Evolutionary conservation across 2,888 invertebrate species (phyloP), one percentile per base, ranked within the genome.

Genomic region (Hydraecia micacea): DNA sequence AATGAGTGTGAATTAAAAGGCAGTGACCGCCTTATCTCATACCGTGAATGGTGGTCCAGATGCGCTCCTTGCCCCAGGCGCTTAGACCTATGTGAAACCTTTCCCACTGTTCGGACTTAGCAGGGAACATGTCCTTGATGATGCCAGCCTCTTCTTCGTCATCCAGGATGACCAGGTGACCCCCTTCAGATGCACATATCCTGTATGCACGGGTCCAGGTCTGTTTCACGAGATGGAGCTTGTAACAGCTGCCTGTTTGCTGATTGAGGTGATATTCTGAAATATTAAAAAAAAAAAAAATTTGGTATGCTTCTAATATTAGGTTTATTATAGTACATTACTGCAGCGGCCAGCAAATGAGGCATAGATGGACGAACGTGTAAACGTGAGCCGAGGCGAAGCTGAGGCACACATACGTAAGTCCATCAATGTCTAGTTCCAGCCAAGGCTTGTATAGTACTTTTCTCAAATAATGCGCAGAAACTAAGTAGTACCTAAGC

Each of bases 181-280:
- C 70, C 0, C 83, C 83, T 52, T 83, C 83, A n/a, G 83, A 63
- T 2, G 62, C 55, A 28, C 86, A 83, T 46, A 71, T 71, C 8
- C 39, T 67, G 63, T 81, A 73, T 1, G 83, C 83, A 1, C 72
- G 71, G 5, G 32, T 7, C 83, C 83, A 83, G 0, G 36, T 36
- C 18, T 62, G 49, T 5, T 13, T n/a, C 1, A 70, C 62, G 4
- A 0, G 13, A 32, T 83, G 83, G 2, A 76, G 18, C 36, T 86
- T 83, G 36, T 83, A 83, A 60, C 86, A 83, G 32, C 83, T 86
- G n/a, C 86, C 83, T 32, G 83, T 82, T 13, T 42, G 65, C 11
- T 76, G 28, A 55, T 86, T 63, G 4, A 76, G 32, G 7, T 42
- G 55, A 62, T 83, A 83, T 25, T 72, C 83, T 83, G 72, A 18